Base-by-base conservation (phyloP, 2,888 invertebrate species). In the Zaprionus obscuricornis region DNA sequence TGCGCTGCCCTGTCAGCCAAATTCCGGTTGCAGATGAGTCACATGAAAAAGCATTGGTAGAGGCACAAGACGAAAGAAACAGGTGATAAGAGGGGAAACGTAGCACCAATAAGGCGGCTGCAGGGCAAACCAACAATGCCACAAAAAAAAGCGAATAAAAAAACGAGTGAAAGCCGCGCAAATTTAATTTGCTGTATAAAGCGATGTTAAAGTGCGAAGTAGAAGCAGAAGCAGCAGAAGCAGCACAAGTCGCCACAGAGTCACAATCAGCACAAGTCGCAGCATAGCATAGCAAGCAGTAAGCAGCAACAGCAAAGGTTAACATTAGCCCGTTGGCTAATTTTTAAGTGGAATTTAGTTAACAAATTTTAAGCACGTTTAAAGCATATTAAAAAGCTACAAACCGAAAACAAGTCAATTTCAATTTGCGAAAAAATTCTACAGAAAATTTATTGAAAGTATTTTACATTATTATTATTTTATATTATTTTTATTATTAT, bases 21-120 rank as follows among this genome's bases (percentile, higher is more conserved):
- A 78, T 86, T 78, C 85, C 86, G 86, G 77, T 76, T 81, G 86
- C 85, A 55, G 82, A 76, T 78, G 78, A 78, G 58, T 86, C 85
- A 86, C 54, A 52, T 39, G 29, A 16, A n/a, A 3, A 11, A 22
- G 11, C 10, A 18, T 20, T 3, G 3, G 1, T n/a, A 3, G n/a
- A n/a, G n/a, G n/a, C n/a, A n/a, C n/a, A n/a, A n/a, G n/a, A n/a
- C n/a, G n/a, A n/a, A n/a, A n/a, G n/a, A n/a, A n/a, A n/a, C n/a
- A n/a, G n/a, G n/a, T n/a, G n/a, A n/a, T n/a, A n/a, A 7, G 11
- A n/a, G 22, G n/a, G 7, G 8, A 3, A 6, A 16, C 7, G 20
- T 31, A 40, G 27, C 11, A 34, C 43, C 7, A 13, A 7, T 1
- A 14, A 17, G 17, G 18, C 33, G 58, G 18, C 37, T 14, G 29